These are phyloP conservation scores for Aphidius ervi DNA, from an alignment of 1,140 invertebrate genomes.

Conservation along the genomic window DNA sequence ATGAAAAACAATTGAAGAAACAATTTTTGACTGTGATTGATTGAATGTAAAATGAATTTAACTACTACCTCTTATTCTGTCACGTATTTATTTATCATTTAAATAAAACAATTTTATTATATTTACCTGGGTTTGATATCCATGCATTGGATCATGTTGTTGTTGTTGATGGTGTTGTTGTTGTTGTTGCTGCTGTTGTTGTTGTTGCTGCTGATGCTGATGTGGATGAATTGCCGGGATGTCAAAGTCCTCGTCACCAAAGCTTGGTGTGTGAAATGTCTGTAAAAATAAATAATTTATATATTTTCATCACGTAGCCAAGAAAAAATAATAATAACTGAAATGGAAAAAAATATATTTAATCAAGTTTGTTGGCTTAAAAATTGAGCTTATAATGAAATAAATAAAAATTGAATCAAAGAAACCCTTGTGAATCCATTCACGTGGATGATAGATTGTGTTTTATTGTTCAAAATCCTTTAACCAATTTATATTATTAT, in stretches of 20 bases:
- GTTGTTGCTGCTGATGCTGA: constrained; percentile 58
- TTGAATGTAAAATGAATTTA: constrained; percentile 6
- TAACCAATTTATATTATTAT: constrained; percentile 40
- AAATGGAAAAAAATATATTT: no score
- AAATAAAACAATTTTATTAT: constrained; percentile 8
- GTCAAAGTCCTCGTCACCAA: constrained; percentile 89
- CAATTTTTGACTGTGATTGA: constrained; percentile 21
- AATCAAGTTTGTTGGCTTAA: not conserved
- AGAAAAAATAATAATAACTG: no score
- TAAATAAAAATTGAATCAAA: constrained; percentile 38
- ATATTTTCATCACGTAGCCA: no score
- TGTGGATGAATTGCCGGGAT: constrained; percentile 70
- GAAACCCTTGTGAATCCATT: constrained; percentile 27
- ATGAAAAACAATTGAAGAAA: constrained; percentile 8
- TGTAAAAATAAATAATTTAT: constrained; percentile 41
- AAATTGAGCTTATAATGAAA: constrained; percentile 15
- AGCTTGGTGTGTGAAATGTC: constrained; percentile 88
- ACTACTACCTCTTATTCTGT: constrained; percentile 11
- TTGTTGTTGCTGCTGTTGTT: constrained; percentile 57
- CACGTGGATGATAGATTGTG: constrained; percentile 31
- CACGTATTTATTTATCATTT: constrained; percentile 13
- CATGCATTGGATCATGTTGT: constrained; percentile 52
- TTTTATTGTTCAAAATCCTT: constrained; percentile 44
- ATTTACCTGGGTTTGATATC: constrained; percentile 46
- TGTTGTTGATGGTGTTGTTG: constrained; percentile 51